These are phyloP conservation scores for Cheilinus undulatus DNA, from an alignment of 2,113 vertebrate genomes.

Conservation along the genomic window DNA sequence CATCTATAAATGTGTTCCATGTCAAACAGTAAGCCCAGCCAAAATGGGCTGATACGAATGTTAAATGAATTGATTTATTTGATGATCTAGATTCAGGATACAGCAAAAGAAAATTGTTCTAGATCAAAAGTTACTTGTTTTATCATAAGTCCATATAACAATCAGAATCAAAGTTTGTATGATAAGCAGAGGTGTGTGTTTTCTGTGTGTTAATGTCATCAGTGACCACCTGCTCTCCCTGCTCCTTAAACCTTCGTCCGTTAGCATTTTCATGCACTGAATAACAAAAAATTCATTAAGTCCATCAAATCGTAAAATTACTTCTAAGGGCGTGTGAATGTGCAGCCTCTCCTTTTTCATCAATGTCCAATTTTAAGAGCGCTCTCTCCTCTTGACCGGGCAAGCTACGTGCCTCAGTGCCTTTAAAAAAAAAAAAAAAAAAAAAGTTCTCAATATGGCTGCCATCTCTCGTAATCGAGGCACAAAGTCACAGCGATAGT, in stretches of 20 bases:
- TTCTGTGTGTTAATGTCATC: neutral
- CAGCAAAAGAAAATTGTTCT: no score
- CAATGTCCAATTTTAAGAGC: neutral
- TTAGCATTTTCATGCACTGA: neutral
- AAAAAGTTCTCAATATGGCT: neutral
- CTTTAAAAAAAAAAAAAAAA: neutral
- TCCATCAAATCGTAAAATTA: constrained; percentile 47
- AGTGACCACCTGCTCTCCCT: neutral
- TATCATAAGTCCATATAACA: neutral
- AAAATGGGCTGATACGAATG: no score
- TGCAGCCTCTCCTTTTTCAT: constrained; percentile 26
- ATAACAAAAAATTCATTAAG: constrained; percentile 31
- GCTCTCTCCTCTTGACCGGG: constrained; percentile 1
- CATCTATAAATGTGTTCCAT: no score
- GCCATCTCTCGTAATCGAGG: neutral
- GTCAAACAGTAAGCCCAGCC: no score
- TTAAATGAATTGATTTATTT: no score
- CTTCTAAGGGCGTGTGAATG: constrained; percentile 12
- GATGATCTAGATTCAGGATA: no score
- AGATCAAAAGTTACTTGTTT: no score
- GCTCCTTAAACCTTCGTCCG: neutral
- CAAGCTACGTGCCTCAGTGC: neutral
- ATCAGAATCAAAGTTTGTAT: neutral
- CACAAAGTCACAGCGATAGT: constrained; percentile 7
- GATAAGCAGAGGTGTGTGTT: neutral